These are phyloP conservation scores for Lasius platythorax DNA, from an alignment of 2,888 invertebrate species.

Conservation along the genomic window DNA sequence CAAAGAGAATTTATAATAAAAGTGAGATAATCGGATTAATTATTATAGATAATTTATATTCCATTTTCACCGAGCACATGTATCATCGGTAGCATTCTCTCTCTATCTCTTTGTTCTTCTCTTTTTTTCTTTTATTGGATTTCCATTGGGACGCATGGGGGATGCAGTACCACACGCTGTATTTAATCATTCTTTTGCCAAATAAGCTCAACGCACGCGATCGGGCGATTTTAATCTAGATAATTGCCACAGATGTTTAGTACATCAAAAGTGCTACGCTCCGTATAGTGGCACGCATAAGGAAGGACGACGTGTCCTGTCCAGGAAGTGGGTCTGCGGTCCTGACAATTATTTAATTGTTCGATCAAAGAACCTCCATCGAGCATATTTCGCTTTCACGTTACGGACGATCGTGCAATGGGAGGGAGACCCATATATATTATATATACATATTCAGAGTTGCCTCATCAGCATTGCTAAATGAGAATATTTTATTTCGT, in stretches of 20 bases:
- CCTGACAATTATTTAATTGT: conserved; percentile 78
- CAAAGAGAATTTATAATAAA: not conserved
- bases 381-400: conserved; percentile 68
- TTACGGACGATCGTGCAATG: conserved; percentile 11
- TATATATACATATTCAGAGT: conserved; percentile 11
- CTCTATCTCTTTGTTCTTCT: not conserved
- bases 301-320: conserved; percentile 62
- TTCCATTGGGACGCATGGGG: not conserved
- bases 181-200: conserved; percentile 1
- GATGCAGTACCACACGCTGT: not conserved
- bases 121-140: not conserved
- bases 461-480: conserved; percentile 52
- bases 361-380: conserved; percentile 47
- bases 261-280: conserved; percentile 52
- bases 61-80: not conserved
- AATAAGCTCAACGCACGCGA: conserved; percentile 39
- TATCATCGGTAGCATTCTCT: conserved; percentile 2
- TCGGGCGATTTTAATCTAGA: conserved; percentile 53
- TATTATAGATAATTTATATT: not conserved
- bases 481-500: conserved; percentile 45
- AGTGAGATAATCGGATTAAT: not conserved
- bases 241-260: conserved; percentile 48
- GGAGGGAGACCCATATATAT: conserved; percentile 29
- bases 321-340: conserved; percentile 71
- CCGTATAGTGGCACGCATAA: conserved; percentile 65